These are phyloP conservation scores for Lucilia sericata DNA, from an alignment of 1,140 invertebrate species.

Conservation along the genomic window DNA sequence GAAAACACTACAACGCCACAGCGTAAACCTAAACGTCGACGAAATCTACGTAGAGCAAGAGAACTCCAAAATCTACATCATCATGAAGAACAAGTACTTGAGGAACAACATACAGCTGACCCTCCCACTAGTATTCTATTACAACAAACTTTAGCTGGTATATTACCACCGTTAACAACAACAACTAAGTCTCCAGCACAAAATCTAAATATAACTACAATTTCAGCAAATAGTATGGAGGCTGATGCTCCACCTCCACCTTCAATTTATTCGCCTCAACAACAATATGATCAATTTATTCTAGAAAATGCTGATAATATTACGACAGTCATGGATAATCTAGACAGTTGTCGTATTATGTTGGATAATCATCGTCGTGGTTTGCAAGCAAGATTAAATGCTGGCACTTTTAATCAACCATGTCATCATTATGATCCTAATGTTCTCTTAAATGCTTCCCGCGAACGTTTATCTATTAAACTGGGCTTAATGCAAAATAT, in stretches of 20 bases:
- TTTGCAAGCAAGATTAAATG: not conserved
- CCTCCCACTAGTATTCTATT: not conserved
- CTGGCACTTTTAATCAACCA: not conserved
- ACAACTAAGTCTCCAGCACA: not conserved
- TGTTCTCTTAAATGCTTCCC: not conserved
- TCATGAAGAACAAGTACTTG: not conserved
- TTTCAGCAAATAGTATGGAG: not conserved
- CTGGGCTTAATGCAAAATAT: constrained; percentile 39
- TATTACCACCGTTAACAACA: not conserved
- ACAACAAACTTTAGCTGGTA: not conserved
- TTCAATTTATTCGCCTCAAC: not conserved
- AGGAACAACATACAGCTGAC: not conserved
- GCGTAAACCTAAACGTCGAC: not conserved
- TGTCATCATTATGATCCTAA: not conserved
- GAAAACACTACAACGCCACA: not conserved
- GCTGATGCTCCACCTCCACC: too few species aligned
- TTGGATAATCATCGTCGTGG: not conserved
- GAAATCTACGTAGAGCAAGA: not conserved
- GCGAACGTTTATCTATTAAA: constrained; percentile 27
- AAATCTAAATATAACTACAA: not conserved
- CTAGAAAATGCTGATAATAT: constrained; percentile 29
- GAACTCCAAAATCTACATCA: not conserved
- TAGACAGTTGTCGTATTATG: constrained; percentile 1
- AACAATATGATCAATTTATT: constrained; percentile 20
- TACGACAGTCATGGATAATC: constrained; percentile 11